phyloP scores from a whole-genome alignment of 2,888 invertebrate genomes.

The Folsomia manolachei region DNA sequence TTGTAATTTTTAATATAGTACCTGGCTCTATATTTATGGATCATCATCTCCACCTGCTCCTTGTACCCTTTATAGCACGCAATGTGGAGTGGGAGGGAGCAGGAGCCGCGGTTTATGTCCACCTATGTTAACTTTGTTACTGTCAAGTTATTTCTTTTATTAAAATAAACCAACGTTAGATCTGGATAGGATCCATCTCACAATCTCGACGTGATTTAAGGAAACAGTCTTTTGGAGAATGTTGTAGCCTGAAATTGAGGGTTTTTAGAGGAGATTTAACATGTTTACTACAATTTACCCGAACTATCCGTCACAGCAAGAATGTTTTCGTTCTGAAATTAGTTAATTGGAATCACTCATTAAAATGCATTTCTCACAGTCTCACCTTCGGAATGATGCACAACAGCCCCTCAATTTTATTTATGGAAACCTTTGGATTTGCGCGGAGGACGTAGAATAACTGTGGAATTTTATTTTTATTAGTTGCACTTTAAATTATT shows the following conservation, averaged over 20 bases:
- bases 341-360: slow-evolving; percentile 9
- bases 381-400: slow-evolving; percentile 65
- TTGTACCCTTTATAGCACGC: slow-evolving; percentile 66
- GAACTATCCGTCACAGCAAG: slow-evolving; percentile 65
- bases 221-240: slow-evolving; percentile 71
- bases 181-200: slow-evolving; percentile 65
- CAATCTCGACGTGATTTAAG: slow-evolving; percentile 67
- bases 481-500: no score
- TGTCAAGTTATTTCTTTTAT: no score
- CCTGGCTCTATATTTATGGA: slow-evolving; percentile 26
- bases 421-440: slow-evolving; percentile 66
- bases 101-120: slow-evolving; percentile 69
- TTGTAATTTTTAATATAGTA: slow-evolving; percentile 61
- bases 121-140: no score
- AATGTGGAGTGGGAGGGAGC: slow-evolving; percentile 71
- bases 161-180: no score
- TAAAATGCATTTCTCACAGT: not conserved
- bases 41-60: slow-evolving; percentile 45
- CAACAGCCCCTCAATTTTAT: slow-evolving; percentile 64
- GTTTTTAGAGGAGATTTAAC: no score
- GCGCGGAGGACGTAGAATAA: slow-evolving; percentile 67
- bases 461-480: slow-evolving; percentile 63
- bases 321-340: slow-evolving; percentile 65
- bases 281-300: no score
- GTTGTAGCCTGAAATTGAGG: no score